Evolutionary conservation across 2,113 vertebrate species (phyloP), one percentile per base, ranked within the genome.

Genomic region (Tragelaphus buxtoni): DNA sequence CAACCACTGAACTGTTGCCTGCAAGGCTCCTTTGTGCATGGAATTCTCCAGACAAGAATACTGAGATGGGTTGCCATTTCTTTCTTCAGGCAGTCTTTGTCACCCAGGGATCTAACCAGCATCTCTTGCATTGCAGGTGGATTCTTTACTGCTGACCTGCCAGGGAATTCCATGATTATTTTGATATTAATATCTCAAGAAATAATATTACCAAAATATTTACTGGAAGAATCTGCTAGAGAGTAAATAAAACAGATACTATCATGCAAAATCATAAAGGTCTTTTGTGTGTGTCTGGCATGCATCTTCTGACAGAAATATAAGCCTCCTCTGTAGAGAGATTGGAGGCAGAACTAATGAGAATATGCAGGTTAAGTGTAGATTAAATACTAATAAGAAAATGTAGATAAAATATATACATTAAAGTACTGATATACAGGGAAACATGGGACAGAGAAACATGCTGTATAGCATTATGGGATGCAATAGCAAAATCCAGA

Each of bases 91-190:
- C 0, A n/a, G 32, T 35, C 63, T 65, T 65, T 2, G 1, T 17
- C 8, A 0, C n/a, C 63, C 17, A 35, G n/a, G n/a, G 32, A 35
- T 65, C n/a, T 65, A 65, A 20, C n/a, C 63, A 65, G n/a, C 2
- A 65, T 35, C n/a, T 65, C 32, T 65, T 65, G 63, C n/a, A 65
- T 10, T 20, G 63, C 17, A 10, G 63, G 63, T 65, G n/a, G 17
- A 35, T 35, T 65, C 63, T 65, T 65, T 65, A 65, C 17, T 65
- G 8, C 4, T 65, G 63, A 65, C 17, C 17, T 65, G 4, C 17
- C 63, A 65, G n/a, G 63, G 17, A 65, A 35, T 65, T 65, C n/a
- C 63, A 65, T 35, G 63, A 65, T 35, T 65, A 65, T 65, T 65
- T 65, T 35, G 16, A 35, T 65, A 20, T 47, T 80, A 80, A 90